These are phyloP conservation scores for Subacronicta megacephala DNA, from an alignment of 2,888 invertebrate species.

Conservation along the genomic window DNA sequence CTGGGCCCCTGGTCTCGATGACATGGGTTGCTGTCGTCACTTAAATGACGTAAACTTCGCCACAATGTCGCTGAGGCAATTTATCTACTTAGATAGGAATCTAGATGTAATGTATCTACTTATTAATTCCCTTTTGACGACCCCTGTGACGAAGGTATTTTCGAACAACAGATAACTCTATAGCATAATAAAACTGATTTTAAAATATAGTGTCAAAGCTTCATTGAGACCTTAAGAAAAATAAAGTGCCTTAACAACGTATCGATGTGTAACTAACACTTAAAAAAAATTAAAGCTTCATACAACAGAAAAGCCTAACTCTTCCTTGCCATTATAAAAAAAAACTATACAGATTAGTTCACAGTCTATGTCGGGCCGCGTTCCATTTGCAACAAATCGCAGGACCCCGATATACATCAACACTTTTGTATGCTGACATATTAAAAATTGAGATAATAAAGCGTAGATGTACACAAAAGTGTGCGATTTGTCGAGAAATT, in stretches of 20 bases:
- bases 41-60: slow-evolving; percentile 45
- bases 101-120: slow-evolving; percentile 34
- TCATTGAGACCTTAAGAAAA: slow-evolving; percentile 2
- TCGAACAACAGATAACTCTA: too few relatives aligned
- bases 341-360: slow-evolving; percentile 68
- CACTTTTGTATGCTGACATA: slow-evolving; percentile 1
- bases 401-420: slow-evolving; percentile 20
- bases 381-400: slow-evolving; percentile 27
- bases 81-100: slow-evolving; percentile 31
- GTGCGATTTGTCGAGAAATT: slow-evolving; percentile 30
- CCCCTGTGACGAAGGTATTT: too few relatives aligned
- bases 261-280: slow-evolving; percentile 43
- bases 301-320: slow-evolving; percentile 40
- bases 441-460: slow-evolving; percentile 17
- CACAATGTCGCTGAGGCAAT: slow-evolving; percentile 32
- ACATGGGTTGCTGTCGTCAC: slow-evolving; percentile 36
- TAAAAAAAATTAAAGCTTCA: slow-evolving; percentile 64
- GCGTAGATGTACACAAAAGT: slow-evolving; percentile 23
- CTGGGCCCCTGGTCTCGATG: slow-evolving; percentile 21
- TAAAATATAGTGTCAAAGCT: too few relatives aligned
- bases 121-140: too few relatives aligned
- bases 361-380: slow-evolving; percentile 57
- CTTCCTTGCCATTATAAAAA: slow-evolving; percentile 57
- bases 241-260: slow-evolving; percentile 28
- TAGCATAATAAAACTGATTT: too few relatives aligned